Evolutionary conservation across 1,140 invertebrate species (phyloP).

Genomic region (Telenomus remus): DNA sequence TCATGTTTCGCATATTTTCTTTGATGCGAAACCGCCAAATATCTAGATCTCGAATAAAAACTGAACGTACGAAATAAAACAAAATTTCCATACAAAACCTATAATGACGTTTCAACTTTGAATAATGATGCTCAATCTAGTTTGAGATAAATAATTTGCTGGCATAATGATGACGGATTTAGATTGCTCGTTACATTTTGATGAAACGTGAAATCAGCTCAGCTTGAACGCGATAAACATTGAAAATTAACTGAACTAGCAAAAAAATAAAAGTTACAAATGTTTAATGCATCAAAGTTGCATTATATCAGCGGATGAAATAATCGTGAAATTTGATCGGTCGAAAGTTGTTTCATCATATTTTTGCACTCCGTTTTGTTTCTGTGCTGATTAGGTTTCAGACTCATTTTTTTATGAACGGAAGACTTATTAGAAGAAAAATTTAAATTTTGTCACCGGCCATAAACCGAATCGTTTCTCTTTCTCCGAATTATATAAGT

Average conservation of each 20-base stretch:
- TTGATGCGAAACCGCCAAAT: too few species aligned
- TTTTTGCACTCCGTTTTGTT: too few species aligned
- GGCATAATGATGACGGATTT: conserved; percentile 48
- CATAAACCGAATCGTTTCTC: neutral
- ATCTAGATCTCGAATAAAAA: too few species aligned
- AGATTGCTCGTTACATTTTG: conserved; percentile 30
- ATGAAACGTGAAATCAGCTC: conserved; percentile 31
- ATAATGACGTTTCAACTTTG: too few species aligned
- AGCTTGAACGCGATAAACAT: conserved; percentile 4
- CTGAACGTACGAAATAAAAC: too few species aligned
- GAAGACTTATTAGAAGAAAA: too few species aligned
- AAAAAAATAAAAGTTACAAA: conserved; percentile 24
- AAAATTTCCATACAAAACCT: too few species aligned
- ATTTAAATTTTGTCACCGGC: too few species aligned
- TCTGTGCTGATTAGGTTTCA: too few species aligned
- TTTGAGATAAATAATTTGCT: conserved; percentile 3
- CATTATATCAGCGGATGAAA: conserved; percentile 22
- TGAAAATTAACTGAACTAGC: conserved; percentile 33
- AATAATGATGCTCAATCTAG: neutral
- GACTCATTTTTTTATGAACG: too few species aligned
- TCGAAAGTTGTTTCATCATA: too few species aligned
- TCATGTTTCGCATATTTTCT: too few species aligned
- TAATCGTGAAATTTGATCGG: conserved; percentile 19
- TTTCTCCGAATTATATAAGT: neutral
- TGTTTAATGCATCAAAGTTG: conserved; percentile 13